A percentile compares a stretch with the other conserved stretches of the same genome.
Conservation (phyloP, 2,113 vertebrate species). For the Recurvirostra avosetta region DNA sequence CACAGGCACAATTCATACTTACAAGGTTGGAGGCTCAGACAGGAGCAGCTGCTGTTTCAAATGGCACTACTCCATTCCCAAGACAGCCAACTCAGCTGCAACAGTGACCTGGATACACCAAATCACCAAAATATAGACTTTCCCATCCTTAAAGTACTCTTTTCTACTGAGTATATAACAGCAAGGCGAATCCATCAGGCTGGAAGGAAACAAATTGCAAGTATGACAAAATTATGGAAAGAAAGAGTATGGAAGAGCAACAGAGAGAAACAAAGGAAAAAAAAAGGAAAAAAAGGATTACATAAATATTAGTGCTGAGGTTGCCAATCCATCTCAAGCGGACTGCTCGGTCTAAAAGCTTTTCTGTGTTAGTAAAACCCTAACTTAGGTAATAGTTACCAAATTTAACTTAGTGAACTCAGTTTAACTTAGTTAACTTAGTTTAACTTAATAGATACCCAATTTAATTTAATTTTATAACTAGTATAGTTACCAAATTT, state of each 20-base stretch:
- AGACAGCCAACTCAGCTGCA: conserved; percentile 23
- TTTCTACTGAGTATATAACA: background rate
- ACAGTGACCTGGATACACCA: background rate
- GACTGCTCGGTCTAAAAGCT: background rate
- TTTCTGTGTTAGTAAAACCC: background rate
- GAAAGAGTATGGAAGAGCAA: background rate
- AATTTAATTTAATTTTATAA: background rate
- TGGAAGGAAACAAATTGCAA: background rate
- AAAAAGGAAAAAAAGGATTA: background rate
- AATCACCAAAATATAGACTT: background rate
- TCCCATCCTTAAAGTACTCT: background rate
- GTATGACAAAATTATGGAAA: background rate
- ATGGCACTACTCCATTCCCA: background rate
- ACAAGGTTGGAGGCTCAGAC: conserved; percentile 18
- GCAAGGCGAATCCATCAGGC: background rate
- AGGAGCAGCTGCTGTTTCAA: conserved; percentile 52
- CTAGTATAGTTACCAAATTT: background rate
- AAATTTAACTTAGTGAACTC: background rate
- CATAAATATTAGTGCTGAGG: background rate
- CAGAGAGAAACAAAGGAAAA: background rate
- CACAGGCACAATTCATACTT: conserved; percentile 54
- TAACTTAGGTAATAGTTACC: background rate
- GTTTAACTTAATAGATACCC: background rate
- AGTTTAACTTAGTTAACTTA: background rate
- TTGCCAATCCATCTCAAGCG: background rate